These are phyloP conservation scores for Drosophila sucinea DNA, from an alignment of 1,140 invertebrate species.

Conservation along the genomic window DNA sequence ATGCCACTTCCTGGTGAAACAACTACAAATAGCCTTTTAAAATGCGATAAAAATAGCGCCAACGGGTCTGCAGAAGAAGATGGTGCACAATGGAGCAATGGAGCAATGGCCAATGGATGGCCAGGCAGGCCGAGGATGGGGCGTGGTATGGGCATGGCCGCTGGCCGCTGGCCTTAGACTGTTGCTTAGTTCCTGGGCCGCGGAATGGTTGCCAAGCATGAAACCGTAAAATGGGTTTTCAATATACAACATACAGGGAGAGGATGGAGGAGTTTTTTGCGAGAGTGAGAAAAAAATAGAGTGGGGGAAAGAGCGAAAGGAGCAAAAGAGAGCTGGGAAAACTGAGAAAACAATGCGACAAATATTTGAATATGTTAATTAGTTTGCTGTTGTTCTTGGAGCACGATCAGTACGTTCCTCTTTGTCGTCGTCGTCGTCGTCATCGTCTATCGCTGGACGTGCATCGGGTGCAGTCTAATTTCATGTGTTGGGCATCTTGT, in stretches of 20 bases:
- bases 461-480: constrained; percentile 78
- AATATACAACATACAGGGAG: constrained; percentile 56
- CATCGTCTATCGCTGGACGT: constrained; percentile 66
- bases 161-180: constrained; percentile 14
- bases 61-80: constrained; percentile 62
- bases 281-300: background rate
- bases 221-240: constrained; percentile 80
- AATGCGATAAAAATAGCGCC: constrained; percentile 81
- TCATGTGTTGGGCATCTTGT: constrained; percentile 78
- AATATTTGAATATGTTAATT: constrained; percentile 82
- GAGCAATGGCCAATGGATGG: constrained; percentile 9
- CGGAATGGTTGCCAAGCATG: constrained; percentile 74
- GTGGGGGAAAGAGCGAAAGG: constrained; percentile 15
- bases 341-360: constrained; percentile 75
- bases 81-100: constrained; percentile 38
- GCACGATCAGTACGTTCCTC: constrained; percentile 72
- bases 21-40: constrained; percentile 81
- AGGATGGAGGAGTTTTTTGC: background rate
- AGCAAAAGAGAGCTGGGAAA: constrained; percentile 36
- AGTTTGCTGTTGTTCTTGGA: constrained; percentile 57
- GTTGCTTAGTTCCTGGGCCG: background rate
- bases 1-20: constrained; percentile 80
- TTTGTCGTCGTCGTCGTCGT: constrained; percentile 15
- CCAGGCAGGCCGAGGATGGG: constrained; percentile 37
- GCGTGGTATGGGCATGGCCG: constrained; percentile 49